Percentiles rank a stretch among this genome's conserved stretches.
Evolutionary conservation across 2,113 vertebrate genomes (phyloP).

Genomic region (Malaclemys terrapin): DNA sequence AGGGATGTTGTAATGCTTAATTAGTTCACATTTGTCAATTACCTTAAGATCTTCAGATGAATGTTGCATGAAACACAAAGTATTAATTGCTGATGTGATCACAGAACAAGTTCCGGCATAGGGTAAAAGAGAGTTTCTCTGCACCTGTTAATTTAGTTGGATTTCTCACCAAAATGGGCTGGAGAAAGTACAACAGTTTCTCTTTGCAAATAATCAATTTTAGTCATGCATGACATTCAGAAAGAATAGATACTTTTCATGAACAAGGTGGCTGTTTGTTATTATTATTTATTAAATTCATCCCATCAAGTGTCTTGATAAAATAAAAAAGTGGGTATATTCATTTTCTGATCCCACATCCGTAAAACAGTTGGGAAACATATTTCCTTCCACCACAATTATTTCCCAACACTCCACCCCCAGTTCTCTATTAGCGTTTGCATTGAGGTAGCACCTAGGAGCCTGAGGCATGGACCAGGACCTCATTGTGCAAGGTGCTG

Average conservation of each 20-base stretch:
- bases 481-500: fast-evolving
- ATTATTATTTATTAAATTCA: not conserved
- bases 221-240: not conserved
- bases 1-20: not conserved
- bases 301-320: not conserved
- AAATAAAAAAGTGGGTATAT: not conserved
- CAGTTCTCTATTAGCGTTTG: not conserved
- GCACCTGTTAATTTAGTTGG: not conserved
- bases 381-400: not conserved
- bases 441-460: not conserved
- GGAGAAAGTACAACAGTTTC: not conserved
- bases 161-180: not conserved
- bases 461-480: not conserved
- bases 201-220: not conserved
- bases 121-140: not conserved
- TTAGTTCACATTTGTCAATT: slow-evolving; percentile 32
- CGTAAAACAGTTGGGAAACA: not conserved
- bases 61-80: slow-evolving; percentile 17
- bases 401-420: not conserved
- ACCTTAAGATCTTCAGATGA: slow-evolving; percentile 34
- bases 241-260: not conserved
- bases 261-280: not conserved
- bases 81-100: not conserved
- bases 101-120: not conserved
- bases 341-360: not conserved